A percentile compares a stretch with the other conserved stretches of the same genome.
phyloP scores from a whole-genome alignment of 2,888 invertebrate species.

The Ennomos erosarius region DNA sequence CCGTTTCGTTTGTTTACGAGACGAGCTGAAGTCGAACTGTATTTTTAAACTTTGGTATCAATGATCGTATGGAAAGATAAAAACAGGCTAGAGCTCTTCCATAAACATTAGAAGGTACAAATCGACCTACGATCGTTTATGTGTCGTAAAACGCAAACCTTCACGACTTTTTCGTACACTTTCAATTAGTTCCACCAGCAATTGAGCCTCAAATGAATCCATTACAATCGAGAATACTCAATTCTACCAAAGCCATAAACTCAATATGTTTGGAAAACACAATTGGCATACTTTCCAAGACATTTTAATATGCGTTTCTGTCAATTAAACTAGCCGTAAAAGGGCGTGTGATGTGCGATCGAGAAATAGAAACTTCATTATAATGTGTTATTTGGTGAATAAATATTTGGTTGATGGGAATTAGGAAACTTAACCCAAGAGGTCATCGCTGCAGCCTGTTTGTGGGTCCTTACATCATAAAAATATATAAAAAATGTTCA shows the following conservation, averaged over 20 bases:
- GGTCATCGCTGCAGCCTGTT: no score
- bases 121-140: not conserved
- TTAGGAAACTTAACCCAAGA: no score
- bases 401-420: no score
- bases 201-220: conserved; percentile 10
- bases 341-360: conserved; percentile 6
- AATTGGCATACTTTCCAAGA: conserved; percentile 22
- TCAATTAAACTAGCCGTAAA: conserved; percentile 21
- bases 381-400: no score
- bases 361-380: not conserved
- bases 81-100: no score
- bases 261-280: conserved; percentile 17
- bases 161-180: conserved; percentile 16
- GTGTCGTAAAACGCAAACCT: conserved; percentile 8
- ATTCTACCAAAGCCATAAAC: conserved; percentile 5
- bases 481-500: no score
- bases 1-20: no score
- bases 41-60: no score
- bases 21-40: no score
- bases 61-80: no score
- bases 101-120: no score
- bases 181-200: conserved; percentile 16
- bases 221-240: conserved; percentile 10
- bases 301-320: conserved; percentile 14
- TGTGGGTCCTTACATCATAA: no score